Percentiles rank a stretch among this genome's conserved stretches.
Evolutionary conservation across 2,797 vertebrate species (phyloP).

Genomic region (Melopsittacus undulatus): DNA sequence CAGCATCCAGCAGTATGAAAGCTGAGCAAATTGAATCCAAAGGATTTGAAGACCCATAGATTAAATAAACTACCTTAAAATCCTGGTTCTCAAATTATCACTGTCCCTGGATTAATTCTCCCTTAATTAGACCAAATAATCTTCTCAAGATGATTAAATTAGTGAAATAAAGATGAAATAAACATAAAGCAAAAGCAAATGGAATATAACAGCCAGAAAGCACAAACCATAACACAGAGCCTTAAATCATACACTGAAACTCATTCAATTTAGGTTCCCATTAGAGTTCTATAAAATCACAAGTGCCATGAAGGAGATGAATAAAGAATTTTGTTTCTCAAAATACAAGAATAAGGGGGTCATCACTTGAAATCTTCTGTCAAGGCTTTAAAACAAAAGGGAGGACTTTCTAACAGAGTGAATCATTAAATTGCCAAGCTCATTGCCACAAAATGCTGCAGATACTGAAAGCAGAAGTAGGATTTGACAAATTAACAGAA

Average conservation of each 20-base stretch:
- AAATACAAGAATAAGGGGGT: not conserved
- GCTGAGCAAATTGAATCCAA: constrained; percentile 61
- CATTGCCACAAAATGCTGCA: not conserved
- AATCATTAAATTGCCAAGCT: not conserved
- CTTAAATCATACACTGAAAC: not conserved
- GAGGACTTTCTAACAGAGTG: not conserved
- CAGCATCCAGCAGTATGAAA: constrained; percentile 58
- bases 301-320: not conserved
- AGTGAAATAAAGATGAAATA: constrained; percentile 54
- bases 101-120: constrained; percentile 57
- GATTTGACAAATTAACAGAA: constrained; percentile 5
- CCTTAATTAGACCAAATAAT: constrained; percentile 60
- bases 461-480: not conserved
- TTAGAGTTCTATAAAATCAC: not conserved
- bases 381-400: not conserved
- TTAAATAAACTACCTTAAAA: constrained; percentile 63
- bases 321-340: not conserved
- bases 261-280: not conserved
- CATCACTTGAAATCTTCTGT: not conserved
- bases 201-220: constrained; percentile 1
- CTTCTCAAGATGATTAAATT: constrained; percentile 49
- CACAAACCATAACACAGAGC: not conserved
- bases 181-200: constrained; percentile 38
- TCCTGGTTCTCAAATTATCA: constrained; percentile 42
- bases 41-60: constrained; percentile 57